phyloP scores from a whole-genome alignment of 2,797 vertebrate species.

The Microcaecilia unicolor region DNA sequence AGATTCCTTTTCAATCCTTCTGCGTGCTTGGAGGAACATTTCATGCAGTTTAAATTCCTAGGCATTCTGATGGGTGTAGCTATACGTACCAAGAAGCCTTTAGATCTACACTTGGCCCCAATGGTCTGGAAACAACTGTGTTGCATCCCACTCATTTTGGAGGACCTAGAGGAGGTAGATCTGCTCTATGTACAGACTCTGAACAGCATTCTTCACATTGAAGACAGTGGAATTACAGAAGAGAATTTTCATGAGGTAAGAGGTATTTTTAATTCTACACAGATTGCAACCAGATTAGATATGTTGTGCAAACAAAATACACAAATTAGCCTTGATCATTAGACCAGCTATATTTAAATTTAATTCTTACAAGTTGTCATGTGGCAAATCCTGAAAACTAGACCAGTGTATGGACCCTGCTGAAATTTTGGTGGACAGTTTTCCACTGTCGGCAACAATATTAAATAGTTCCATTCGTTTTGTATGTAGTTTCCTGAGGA shows the following conservation, averaged over 20 bases:
- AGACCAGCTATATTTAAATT: too few relatives aligned
- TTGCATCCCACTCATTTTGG: conserved; percentile 67
- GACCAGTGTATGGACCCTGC: too few relatives aligned
- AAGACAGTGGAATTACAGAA: conserved; percentile 77
- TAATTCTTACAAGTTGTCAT: too few relatives aligned
- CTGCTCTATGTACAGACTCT: conserved; percentile 76
- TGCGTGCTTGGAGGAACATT: conserved; percentile 65
- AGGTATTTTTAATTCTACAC: too few relatives aligned
- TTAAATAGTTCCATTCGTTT: too few relatives aligned
- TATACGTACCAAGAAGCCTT: conserved; percentile 73
- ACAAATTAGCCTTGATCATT: too few relatives aligned
- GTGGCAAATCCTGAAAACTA: too few relatives aligned
- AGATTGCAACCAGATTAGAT: too few relatives aligned
- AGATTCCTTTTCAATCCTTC: conserved; percentile 75
- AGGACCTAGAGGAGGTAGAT: conserved; percentile 74
- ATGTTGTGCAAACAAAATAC: too few relatives aligned
- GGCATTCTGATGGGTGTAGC: conserved; percentile 77
- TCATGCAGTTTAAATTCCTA: conserved; percentile 74
- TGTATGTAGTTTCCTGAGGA: too few relatives aligned
- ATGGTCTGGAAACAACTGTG: conserved; percentile 77
- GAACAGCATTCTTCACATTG: conserved; percentile 82
- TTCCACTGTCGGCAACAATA: too few relatives aligned
- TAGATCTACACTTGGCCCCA: conserved; percentile 72
- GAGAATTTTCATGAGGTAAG: conserved; percentile 73
- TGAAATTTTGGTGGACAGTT: too few relatives aligned